Evolutionary conservation across 64 coral and sea anemone genomes (phyloP), one percentile per base, ranked within the genome.

Genomic region (Cladopsammia gracilis): DNA sequence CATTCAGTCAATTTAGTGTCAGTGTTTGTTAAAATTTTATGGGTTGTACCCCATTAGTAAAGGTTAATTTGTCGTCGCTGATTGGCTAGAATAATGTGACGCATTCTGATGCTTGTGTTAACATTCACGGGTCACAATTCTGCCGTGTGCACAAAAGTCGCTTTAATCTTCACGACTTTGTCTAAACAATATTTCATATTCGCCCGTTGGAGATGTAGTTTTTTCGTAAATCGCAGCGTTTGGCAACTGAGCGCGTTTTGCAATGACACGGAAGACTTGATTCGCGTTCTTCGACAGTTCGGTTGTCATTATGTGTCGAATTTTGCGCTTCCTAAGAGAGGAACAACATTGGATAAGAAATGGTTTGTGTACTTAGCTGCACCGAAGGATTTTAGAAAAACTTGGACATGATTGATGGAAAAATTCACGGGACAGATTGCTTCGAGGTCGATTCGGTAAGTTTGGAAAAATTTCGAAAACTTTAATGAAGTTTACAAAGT

Each of bases 391-490:
- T 76, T 58, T 69, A 15, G 11, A 16, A 64, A 6, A 25, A 24
- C 48, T 73, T 83, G 67, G 76, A 91, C 24, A 98, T 98, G 96
- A 89, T 73, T 88, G 67, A 61, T 70, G 80, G 83, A 24, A 88
- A 70, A 57, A 50, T 74, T 68, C 76, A 98, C 67, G 96, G 96
- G 6, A 98, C 96, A 18, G 96, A 98, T 46, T 94, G 96, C 49
- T 98, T 98, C 82, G 92, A 94, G 49, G 92, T 98, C 14, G 92
- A 91, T 45, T 85, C 92, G 92, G 96, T 98, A 87, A 94, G 96
- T 94, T 82, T 53, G n/a, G 6, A 44, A 79, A 71, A 48, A 11
- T 78, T 84, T 91, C 8, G 49, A 89, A 58, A 93, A 48, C 43
- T 85, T 64, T 67, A 50, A 9, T 48, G 24, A 47, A 61, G 15